Evolutionary conservation across 92 coral and sea anemone species (phyloP).

Genomic region (Porites rus): DNA sequence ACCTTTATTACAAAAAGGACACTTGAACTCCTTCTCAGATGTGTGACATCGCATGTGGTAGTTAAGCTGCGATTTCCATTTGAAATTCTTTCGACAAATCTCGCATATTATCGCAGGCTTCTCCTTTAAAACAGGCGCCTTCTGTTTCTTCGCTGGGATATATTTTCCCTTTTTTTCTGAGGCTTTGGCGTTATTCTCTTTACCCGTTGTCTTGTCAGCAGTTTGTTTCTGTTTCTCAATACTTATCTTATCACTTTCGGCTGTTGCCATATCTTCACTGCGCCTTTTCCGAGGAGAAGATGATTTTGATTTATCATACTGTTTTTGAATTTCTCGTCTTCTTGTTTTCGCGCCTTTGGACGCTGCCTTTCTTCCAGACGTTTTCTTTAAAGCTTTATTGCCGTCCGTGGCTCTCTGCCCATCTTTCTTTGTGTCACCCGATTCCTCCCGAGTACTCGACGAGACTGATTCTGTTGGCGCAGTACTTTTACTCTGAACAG

Average conservation of each 20-base stretch:
- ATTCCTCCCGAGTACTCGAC: background rate
- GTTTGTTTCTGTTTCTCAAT: background rate
- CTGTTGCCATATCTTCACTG: background rate
- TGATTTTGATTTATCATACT: background rate
- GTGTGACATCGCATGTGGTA: conserved; percentile 46
- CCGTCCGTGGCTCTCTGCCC: background rate
- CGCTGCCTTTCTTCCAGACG: background rate
- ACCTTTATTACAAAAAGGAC: conserved; percentile 41
- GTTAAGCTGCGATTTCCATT: conserved; percentile 37
- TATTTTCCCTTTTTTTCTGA: background rate
- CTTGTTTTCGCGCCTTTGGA: background rate
- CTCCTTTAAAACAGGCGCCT: background rate
- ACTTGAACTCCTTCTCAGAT: conserved; percentile 31
- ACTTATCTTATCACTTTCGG: background rate
- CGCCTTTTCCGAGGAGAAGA: background rate
- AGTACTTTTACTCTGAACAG: background rate
- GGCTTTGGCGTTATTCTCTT: background rate
- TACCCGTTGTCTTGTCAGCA: conserved; percentile 2
- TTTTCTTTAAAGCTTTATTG: background rate
- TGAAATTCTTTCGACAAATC: conserved; percentile 22
- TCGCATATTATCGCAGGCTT: conserved; percentile 35
- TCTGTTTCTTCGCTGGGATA: background rate
- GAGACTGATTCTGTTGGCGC: background rate
- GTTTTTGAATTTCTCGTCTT: background rate
- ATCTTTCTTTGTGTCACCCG: background rate